Evolutionary conservation across 2,888 invertebrate species (phyloP).

Genomic region (Hyalella azteca): DNA sequence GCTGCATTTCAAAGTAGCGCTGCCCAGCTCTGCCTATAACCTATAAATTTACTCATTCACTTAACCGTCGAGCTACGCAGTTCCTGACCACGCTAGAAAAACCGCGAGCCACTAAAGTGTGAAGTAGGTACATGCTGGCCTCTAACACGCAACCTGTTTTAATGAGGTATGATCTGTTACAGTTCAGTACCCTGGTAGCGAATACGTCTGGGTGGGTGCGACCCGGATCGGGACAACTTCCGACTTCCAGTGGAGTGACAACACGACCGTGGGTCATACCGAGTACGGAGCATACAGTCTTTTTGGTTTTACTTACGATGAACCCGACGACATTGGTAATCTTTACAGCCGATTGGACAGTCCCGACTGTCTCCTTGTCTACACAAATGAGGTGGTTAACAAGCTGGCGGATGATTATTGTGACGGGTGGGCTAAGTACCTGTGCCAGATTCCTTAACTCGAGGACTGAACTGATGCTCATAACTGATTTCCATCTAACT

Average conservation of each 20-base stretch:
- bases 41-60: too few species aligned
- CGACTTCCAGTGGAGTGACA: background rate
- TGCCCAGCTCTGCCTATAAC: too few species aligned
- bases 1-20: too few species aligned
- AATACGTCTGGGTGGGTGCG: background rate
- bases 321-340: too few species aligned
- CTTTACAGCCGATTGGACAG: background rate
- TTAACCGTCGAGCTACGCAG: too few species aligned
- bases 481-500: too few species aligned
- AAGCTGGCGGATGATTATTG: background rate
- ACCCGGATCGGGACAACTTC: background rate
- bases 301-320: background rate
- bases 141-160: too few species aligned
- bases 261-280: background rate
- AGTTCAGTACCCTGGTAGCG: background rate
- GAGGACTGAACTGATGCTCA: too few species aligned
- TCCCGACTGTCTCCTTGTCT: background rate
- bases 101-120: too few species aligned
- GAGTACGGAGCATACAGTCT: background rate
- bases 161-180: too few species aligned
- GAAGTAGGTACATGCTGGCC: too few species aligned
- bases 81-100: too few species aligned
- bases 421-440: background rate
- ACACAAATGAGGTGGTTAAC: background rate
- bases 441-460: background rate